A percentile compares a stretch with the other conserved stretches of the same genome.
Evolutionary conservation across 1,140 invertebrate genomes (phyloP).

Genomic region (Halesus radiatus): DNA sequence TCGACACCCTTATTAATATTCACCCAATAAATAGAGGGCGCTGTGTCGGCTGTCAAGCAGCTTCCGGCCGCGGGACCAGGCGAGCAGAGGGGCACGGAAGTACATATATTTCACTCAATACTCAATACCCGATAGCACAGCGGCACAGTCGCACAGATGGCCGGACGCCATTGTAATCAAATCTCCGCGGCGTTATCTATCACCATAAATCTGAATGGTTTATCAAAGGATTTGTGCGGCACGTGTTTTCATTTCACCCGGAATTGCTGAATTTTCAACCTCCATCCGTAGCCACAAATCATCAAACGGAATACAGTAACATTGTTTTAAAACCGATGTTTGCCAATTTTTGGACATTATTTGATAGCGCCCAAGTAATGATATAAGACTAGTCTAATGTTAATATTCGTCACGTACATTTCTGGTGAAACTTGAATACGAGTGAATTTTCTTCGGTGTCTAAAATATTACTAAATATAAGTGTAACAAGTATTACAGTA

Average conservation of each 20-base stretch:
- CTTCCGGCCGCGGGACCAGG: background rate
- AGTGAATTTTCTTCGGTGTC: too few species aligned
- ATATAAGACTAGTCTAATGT: background rate
- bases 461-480: too few species aligned
- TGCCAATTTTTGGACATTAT: too few species aligned
- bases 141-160: constrained; percentile 21
- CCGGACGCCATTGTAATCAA: constrained; percentile 48
- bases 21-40: constrained; percentile 35
- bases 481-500: too few species aligned
- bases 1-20: constrained; percentile 39
- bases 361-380: too few species aligned
- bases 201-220: constrained; percentile 52
- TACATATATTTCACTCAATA: constrained; percentile 51
- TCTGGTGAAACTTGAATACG: too few species aligned
- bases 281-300: too few species aligned
- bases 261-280: constrained; percentile 3
- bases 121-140: constrained; percentile 3
- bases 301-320: background rate
- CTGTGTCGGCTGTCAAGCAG: constrained; percentile 17
- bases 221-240: constrained; percentile 37
- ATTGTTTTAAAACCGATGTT: too few species aligned
- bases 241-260: constrained; percentile 12
- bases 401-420: too few species aligned
- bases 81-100: background rate
- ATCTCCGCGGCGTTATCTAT: constrained; percentile 53